These are phyloP conservation scores for Orchesella cincta DNA, from an alignment of 1,140 invertebrate species.

Conservation along the genomic window DNA sequence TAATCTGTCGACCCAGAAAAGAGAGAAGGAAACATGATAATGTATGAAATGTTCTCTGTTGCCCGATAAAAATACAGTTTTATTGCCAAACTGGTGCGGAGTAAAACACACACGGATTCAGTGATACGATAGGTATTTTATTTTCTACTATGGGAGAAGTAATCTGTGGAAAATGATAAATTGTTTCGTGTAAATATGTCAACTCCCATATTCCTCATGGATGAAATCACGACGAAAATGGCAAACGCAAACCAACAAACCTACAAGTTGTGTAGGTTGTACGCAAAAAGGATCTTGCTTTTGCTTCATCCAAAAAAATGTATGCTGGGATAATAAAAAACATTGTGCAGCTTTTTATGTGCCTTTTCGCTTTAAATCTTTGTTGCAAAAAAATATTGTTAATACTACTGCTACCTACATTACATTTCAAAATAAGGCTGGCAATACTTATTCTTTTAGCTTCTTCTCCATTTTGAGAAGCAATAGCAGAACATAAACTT, in stretches of 20 bases:
- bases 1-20: constrained; percentile 64
- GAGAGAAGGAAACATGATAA: too few relatives aligned
- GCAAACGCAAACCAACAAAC: neutral
- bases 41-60: too few relatives aligned
- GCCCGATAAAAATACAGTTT: constrained; percentile 9
- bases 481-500: constrained; percentile 19
- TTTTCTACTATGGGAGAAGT: too few relatives aligned
- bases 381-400: neutral
- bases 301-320: neutral
- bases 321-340: too few relatives aligned
- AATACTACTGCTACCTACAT: neutral
- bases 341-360: neutral
- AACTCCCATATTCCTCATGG: neutral
- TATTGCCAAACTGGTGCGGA: neutral
- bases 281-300: neutral
- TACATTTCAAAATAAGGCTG: too few relatives aligned
- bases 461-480: too few relatives aligned
- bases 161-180: constrained; percentile 20
- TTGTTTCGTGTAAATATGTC: constrained; percentile 25
- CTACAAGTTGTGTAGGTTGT: neutral
- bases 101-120: too few relatives aligned
- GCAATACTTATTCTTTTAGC: too few relatives aligned
- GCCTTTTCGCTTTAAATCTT: neutral
- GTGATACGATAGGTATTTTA: too few relatives aligned
- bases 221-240: neutral